These are phyloP conservation scores for Pelochelys cantorii DNA, from an alignment of 2,797 vertebrate species.

Conservation along the genomic window DNA sequence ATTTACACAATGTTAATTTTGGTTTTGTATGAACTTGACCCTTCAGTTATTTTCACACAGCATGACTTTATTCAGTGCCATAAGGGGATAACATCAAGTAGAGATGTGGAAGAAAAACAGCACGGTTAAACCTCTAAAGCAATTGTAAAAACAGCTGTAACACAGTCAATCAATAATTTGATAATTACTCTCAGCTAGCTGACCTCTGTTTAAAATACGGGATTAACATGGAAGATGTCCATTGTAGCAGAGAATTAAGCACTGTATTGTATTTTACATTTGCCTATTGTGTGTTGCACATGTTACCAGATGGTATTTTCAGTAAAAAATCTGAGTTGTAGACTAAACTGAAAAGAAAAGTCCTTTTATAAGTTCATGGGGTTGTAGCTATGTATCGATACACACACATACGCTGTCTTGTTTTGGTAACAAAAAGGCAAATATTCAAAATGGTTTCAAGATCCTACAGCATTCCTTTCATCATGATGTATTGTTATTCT, in stretches of 20 bases:
- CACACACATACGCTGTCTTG: not conserved
- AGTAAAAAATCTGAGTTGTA: not conserved
- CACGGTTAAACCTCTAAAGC: constrained; percentile 62
- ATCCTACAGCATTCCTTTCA: not conserved
- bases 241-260: constrained; percentile 36
- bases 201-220: constrained; percentile 70
- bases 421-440: constrained; percentile 26
- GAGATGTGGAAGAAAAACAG: constrained; percentile 62
- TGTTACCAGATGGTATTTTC: not conserved
- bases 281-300: not conserved
- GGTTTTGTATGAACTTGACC: constrained; percentile 35
- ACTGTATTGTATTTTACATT: not conserved
- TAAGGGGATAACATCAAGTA: constrained; percentile 45
- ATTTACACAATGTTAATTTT: constrained; percentile 50
- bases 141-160: constrained; percentile 68
- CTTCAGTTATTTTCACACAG: constrained; percentile 29
- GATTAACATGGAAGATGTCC: constrained; percentile 6
- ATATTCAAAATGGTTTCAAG: not conserved
- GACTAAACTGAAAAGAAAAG: not conserved
- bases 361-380: not conserved
- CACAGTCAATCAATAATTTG: constrained; percentile 75
- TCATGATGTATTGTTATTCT: not conserved
- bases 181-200: constrained; percentile 69
- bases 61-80: constrained; percentile 48
- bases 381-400: not conserved